A percentile compares a stretch with the other conserved stretches of the same genome.
These are phyloP conservation scores for Drosophila nebulosa DNA, from an alignment of 1,140 invertebrate species.

Conservation along the genomic window DNA sequence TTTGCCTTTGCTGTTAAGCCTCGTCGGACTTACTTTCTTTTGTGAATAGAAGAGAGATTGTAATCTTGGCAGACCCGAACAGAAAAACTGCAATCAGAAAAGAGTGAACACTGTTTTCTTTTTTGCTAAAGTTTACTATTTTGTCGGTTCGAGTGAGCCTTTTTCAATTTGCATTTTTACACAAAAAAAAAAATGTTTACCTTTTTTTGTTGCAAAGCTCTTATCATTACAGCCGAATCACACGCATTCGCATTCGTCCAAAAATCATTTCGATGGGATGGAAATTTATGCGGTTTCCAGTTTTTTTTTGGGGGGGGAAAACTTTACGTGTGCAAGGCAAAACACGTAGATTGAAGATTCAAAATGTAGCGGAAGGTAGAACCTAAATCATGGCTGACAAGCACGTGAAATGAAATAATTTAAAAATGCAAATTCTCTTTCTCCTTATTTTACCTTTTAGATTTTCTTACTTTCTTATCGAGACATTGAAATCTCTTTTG, in stretches of 20 bases:
- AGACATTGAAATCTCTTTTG: constrained; percentile 1
- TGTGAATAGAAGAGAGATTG: constrained; percentile 2
- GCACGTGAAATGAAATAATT: constrained; percentile 58
- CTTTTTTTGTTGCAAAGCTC: background rate
- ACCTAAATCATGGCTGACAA: constrained; percentile 56
- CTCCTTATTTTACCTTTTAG: background rate
- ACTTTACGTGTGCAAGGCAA: constrained; percentile 16
- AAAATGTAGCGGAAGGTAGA: background rate
- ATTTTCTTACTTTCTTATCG: constrained; percentile 4
- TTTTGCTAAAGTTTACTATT: constrained; percentile 42
- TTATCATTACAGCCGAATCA: constrained; percentile 49
- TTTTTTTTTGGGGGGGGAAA: background rate
- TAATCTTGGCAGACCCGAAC: constrained; percentile 7
- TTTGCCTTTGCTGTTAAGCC: background rate
- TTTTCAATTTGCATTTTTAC: constrained; percentile 57
- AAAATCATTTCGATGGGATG: constrained; percentile 36
- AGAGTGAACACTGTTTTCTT: constrained; percentile 2
- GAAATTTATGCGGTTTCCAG: constrained; percentile 44
- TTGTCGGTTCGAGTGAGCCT: constrained; percentile 1
- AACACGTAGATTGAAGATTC: constrained; percentile 25
- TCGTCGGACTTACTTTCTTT: constrained; percentile 2
- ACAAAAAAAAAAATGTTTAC: constrained; percentile 18
- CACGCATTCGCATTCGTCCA: constrained; percentile 39
- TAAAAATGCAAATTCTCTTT: constrained; percentile 46
- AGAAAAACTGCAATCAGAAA: constrained; percentile 1